Percentiles rank a stretch among this genome's conserved stretches.
These are phyloP conservation scores for Leptura quadrifasciata DNA, from an alignment of 2,888 invertebrate genomes.

Conservation along the genomic window DNA sequence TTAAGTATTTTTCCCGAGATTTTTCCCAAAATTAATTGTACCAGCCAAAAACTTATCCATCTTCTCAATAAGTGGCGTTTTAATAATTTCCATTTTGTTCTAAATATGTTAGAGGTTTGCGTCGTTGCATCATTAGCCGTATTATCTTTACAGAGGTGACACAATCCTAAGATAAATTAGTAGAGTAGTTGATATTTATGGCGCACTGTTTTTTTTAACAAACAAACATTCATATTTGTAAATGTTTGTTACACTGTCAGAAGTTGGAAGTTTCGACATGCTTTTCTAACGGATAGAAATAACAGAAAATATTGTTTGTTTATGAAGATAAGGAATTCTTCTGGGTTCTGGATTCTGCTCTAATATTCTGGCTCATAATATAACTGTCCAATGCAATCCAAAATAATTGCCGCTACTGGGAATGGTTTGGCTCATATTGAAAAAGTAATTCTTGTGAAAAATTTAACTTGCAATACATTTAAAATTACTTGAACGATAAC, in stretches of 20 bases:
- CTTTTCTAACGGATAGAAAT: not conserved
- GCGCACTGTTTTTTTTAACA: not conserved
- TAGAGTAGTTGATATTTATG: constrained; percentile 10
- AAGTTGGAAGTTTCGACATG: not conserved
- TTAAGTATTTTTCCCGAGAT: constrained; percentile 4
- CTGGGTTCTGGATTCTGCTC: too few relatives aligned
- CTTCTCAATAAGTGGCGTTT: not conserved
- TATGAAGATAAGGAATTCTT: not conserved
- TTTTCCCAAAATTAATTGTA: not conserved
- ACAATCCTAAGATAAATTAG: constrained; percentile 23
- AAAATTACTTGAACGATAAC: too few relatives aligned
- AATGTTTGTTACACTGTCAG: not conserved
- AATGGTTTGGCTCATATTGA: too few relatives aligned
- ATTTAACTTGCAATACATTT: too few relatives aligned
- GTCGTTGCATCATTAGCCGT: not conserved
- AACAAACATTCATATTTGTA: constrained; percentile 5
- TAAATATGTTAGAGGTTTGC: not conserved
- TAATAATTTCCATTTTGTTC: not conserved
- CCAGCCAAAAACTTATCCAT: not conserved
- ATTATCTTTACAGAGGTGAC: constrained; percentile 1
- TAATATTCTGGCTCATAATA: too few relatives aligned
- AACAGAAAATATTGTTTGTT: constrained; percentile 3
- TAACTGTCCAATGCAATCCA: too few relatives aligned
- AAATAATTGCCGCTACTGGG: too few relatives aligned
- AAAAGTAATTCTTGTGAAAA: too few relatives aligned